These are phyloP conservation scores for Nixonia krombeini DNA, from an alignment of 1,140 invertebrate genomes.

Conservation along the genomic window DNA sequence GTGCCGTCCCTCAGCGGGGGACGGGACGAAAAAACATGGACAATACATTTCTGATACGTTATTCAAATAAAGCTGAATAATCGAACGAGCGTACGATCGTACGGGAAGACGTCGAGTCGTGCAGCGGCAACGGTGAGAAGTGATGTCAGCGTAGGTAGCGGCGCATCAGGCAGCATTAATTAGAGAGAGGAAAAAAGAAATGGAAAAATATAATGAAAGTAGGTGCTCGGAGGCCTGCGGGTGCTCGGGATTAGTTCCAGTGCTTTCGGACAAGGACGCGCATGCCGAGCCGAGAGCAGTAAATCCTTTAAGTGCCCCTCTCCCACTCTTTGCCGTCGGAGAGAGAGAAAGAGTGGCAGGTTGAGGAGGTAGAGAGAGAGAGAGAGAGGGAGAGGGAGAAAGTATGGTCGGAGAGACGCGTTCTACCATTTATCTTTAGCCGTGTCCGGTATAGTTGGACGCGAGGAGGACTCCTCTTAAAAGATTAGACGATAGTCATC, in stretches of 20 bases:
- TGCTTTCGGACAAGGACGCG: conserved; percentile 29
- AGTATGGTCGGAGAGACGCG: too few relatives aligned
- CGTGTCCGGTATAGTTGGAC: conserved; percentile 26
- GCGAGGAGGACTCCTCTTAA: conserved; percentile 36
- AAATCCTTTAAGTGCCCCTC: conserved; percentile 44
- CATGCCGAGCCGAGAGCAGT: conserved; percentile 26
- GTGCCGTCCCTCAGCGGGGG: too few relatives aligned
- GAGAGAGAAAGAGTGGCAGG: conserved; percentile 8
- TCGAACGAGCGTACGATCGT: conserved; percentile 19
- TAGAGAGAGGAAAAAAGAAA: conserved; percentile 16
- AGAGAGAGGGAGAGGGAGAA: too few relatives aligned
- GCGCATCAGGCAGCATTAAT: conserved; percentile 28
- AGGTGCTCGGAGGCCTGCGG: too few relatives aligned
- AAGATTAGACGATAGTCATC: conserved; percentile 60
- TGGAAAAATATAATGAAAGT: conserved; percentile 8
- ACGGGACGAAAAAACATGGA: too few relatives aligned
- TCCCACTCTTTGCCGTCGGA: too few relatives aligned
- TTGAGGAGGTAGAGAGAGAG: too few relatives aligned
- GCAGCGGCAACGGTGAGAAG: conserved; percentile 27
- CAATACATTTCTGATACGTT: conserved; percentile 36
- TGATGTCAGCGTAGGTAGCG: conserved; percentile 21
- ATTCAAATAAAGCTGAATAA: conserved; percentile 27
- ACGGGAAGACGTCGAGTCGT: conserved; percentile 22
- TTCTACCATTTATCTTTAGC: conserved; percentile 56
- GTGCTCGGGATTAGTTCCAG: too few relatives aligned